A percentile compares a stretch with the other conserved stretches of the same genome.
Conservation (phyloP, 1,140 invertebrate genomes). For the Arctopsyche grandis region DNA sequence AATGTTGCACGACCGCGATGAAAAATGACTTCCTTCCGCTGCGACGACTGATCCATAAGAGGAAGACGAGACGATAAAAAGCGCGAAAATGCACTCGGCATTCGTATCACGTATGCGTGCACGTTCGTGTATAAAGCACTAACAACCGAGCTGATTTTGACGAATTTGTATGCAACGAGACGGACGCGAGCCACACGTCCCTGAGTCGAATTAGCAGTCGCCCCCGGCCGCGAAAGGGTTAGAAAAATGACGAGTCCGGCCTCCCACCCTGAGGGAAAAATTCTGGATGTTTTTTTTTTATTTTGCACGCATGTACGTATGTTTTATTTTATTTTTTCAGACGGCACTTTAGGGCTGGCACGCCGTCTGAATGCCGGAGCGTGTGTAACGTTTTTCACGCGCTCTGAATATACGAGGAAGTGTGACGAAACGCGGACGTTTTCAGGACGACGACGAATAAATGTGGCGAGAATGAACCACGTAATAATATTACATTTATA, state of each 20-base stretch:
- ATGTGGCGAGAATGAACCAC: background rate
- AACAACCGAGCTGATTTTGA: slow-evolving; percentile 45
- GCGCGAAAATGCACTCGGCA: background rate
- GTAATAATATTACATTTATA: too few relatives aligned
- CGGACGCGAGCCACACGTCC: slow-evolving; percentile 41
- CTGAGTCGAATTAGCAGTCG: slow-evolving; percentile 38
- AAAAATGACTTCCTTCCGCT: background rate
- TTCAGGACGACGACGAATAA: background rate
- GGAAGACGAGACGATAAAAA: background rate
- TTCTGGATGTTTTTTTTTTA: too few relatives aligned
- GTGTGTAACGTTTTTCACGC: slow-evolving; percentile 15
- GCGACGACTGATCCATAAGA: background rate
- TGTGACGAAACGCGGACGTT: slow-evolving; percentile 15
- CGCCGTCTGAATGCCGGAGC: background rate
- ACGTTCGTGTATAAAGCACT: background rate
- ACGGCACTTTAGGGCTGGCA: slow-evolving; percentile 8
- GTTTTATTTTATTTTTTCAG: background rate
- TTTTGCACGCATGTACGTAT: background rate
- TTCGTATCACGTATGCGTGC: background rate
- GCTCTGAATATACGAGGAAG: slow-evolving; percentile 20
- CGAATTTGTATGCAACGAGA: slow-evolving; percentile 52
- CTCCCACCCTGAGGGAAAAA: too few relatives aligned
- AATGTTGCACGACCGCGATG: background rate
- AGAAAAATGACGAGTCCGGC: slow-evolving; percentile 15
- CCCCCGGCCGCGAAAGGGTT: slow-evolving; percentile 36